phyloP scores from a whole-genome alignment of 2,113 vertebrate species.

The Siphamia tubifer region DNA sequence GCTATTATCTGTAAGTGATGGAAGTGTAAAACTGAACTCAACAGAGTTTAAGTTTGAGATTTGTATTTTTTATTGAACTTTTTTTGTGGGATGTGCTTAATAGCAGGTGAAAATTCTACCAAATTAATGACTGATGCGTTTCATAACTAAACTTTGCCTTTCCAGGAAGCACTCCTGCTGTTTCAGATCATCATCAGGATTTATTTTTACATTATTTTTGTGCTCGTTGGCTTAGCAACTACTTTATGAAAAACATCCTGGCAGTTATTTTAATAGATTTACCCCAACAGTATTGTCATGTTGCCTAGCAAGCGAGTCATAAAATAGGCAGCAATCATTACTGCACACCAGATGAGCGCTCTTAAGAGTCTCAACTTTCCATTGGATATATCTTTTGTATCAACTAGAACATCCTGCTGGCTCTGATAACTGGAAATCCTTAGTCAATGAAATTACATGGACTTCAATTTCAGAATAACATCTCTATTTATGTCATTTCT shows the following conservation, averaged over 20 bases:
- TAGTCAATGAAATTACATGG: background rate
- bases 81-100: too few relatives aligned
- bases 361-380: constrained; percentile 45
- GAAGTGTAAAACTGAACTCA: too few relatives aligned
- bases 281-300: constrained; percentile 48
- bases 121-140: too few relatives aligned
- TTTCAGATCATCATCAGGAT: constrained; percentile 55
- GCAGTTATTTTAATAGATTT: constrained; percentile 65
- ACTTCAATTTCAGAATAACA: constrained; percentile 6
- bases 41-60: too few relatives aligned
- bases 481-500: constrained; percentile 7
- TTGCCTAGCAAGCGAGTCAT: constrained; percentile 46
- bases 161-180: constrained; percentile 61
- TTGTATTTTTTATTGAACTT: too few relatives aligned
- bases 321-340: constrained; percentile 46
- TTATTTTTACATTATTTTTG: constrained; percentile 64
- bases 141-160: constrained; percentile 40
- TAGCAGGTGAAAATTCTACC: too few relatives aligned
- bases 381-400: constrained; percentile 42
- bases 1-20: too few relatives aligned
- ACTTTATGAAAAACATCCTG: constrained; percentile 51
- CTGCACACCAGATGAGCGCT: constrained; percentile 38
- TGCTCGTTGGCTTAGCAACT: constrained; percentile 59
- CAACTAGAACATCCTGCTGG: background rate
- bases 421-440: constrained; percentile 27